A percentile compares a stretch with the other conserved stretches of the same genome.
Evolutionary conservation across 1,140 invertebrate genomes (phyloP).

Genomic region (Adoxophyes honmai): DNA sequence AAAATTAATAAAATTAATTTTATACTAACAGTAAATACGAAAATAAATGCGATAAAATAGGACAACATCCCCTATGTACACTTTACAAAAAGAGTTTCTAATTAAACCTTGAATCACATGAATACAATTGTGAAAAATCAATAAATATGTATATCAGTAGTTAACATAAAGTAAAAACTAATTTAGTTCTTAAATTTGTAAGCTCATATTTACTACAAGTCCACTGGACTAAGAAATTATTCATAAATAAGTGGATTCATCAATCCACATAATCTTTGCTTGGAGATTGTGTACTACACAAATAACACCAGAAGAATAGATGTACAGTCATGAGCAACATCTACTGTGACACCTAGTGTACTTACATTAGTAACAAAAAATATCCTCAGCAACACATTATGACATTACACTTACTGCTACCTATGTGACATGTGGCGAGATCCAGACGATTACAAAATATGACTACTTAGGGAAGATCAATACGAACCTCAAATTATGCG

Average conservation of each 20-base stretch:
- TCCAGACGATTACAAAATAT: slow-evolving; percentile 3
- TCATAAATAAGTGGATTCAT: no score
- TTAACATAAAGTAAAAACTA: no score
- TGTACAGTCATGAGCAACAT: slow-evolving; percentile 8
- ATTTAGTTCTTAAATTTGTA: background rate
- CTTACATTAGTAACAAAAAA: slow-evolving; percentile 9
- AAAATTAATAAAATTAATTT: no score
- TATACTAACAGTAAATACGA: background rate
- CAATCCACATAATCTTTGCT: background rate
- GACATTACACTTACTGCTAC: background rate
- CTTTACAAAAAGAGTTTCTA: no score
- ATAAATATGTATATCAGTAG: no score
- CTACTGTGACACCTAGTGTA: slow-evolving; percentile 8
- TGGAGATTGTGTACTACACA: background rate
- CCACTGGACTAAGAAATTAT: background rate
- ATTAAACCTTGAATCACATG: background rate
- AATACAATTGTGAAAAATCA: background rate
- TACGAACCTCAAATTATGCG: slow-evolving; percentile 1
- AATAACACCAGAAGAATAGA: slow-evolving; percentile 4
- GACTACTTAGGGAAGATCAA: slow-evolving; percentile 7
- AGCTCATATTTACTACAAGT: background rate
- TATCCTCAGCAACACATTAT: background rate
- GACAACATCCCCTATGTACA: background rate
- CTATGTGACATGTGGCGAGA: background rate
- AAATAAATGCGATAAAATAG: slow-evolving; percentile 13